Conservation (phyloP, 2,113 vertebrate genomes). For the Calidris pugnax region DNA sequence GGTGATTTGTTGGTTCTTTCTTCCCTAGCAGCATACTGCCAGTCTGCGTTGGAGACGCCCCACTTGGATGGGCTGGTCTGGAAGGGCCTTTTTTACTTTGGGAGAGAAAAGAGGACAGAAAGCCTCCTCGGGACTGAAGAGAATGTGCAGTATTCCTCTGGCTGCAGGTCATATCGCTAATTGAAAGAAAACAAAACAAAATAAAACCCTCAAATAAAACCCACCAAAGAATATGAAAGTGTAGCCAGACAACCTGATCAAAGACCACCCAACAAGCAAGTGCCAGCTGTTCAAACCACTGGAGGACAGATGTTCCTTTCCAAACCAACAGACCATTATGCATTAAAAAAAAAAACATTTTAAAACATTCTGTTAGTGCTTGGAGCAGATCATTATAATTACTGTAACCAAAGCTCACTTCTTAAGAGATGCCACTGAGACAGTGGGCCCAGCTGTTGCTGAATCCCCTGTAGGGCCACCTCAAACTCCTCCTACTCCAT, state of each 20-base stretch:
- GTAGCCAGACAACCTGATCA: not conserved
- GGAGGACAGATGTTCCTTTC: not conserved
- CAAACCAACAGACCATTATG: not conserved
- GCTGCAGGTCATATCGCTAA: slow-evolving; percentile 88
- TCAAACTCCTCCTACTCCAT: not conserved
- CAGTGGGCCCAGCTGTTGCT: not conserved
- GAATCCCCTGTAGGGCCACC: not conserved
- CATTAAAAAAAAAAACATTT: not conserved
- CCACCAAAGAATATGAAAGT: not conserved
- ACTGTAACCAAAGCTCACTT: not conserved
- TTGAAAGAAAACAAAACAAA: not conserved
- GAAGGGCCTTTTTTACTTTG: slow-evolving; percentile 84
- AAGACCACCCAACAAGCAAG: not conserved
- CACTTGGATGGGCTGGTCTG: slow-evolving; percentile 62
- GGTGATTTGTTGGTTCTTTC: slow-evolving; percentile 80
- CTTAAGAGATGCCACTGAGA: not conserved
- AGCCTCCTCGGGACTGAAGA: slow-evolving; percentile 84
- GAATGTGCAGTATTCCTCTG: slow-evolving; percentile 80
- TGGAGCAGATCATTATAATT: not conserved
- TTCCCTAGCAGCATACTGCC: slow-evolving; percentile 63
- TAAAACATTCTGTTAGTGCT: not conserved
- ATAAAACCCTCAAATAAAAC: not conserved
- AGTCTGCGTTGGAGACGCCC: slow-evolving; percentile 78
- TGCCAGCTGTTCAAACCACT: not conserved
- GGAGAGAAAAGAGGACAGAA: slow-evolving; percentile 89